A percentile compares a stretch with the other conserved stretches of the same genome.
These are phyloP conservation scores for Artibeus lituratus DNA, from an alignment of 2,797 vertebrate species.

Conservation along the genomic window DNA sequence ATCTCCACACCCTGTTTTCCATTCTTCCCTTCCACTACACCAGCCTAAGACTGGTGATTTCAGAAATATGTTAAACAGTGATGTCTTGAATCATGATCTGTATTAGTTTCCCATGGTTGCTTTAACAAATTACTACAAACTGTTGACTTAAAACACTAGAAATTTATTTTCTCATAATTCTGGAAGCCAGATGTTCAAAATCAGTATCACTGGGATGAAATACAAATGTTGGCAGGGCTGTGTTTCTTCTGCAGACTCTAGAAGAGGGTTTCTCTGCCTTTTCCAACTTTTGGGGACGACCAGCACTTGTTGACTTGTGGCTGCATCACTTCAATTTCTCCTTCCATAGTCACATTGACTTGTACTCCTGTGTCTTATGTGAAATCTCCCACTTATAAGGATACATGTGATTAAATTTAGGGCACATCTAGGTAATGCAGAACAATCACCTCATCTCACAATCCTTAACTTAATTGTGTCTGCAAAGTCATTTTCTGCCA, in stretches of 20 bases:
- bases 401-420: neutral
- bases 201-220: neutral
- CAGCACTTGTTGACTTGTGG: conserved; percentile 21
- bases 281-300: neutral
- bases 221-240: neutral
- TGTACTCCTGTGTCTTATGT: neutral
- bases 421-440: neutral
- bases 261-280: neutral
- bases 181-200: neutral
- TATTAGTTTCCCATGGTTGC: neutral
- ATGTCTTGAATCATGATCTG: neutral
- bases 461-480: neutral
- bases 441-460: neutral
- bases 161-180: conserved; percentile 4
- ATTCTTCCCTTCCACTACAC: neutral
- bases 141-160: neutral
- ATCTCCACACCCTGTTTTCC: neutral
- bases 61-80: neutral
- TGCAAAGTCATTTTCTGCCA: neutral
- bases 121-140: neutral
- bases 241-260: neutral
- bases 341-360: neutral
- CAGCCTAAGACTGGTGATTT: neutral
- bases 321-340: neutral
- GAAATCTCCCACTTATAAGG: neutral